Evolutionary conservation across 2,888 invertebrate genomes (phyloP), one percentile per base, ranked within the genome.

Genomic region (Nezara viridula): DNA sequence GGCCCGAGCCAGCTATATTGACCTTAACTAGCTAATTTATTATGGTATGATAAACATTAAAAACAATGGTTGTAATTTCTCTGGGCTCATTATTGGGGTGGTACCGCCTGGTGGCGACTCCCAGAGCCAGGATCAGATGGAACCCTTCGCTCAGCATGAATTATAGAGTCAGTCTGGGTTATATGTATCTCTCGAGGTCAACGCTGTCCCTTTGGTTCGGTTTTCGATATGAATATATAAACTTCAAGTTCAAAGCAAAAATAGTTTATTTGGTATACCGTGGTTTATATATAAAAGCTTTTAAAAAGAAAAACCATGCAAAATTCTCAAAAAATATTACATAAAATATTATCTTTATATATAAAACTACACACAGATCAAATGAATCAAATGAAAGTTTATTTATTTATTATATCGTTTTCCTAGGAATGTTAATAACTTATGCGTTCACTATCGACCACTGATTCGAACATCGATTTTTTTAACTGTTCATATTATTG

Each of bases 71-170:
- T 50, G 49, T 49, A 4, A 55, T 60, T 60, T 60, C 0, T 16
- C 55, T 0, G 66, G 37, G 19, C 19, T 73, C 32, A 73, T 73
- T 73, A 73, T 37, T 32, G 32, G 21, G 32, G 37, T 73, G 66
- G 66, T 73, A 37, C 66, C 66, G 66, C 66, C 66, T 73, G 66
- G 66, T 73, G 66, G 32, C 66, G 66, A 73, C 66, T 21, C 66
- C 37, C 12, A 19, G 66, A 37, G 66, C 7, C 27, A 9, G 66
- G 66, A 37, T 73, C 66, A 73, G 66, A 73, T 73, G 27, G 66
- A 73, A 73, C 66, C 19, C 66, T 37, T 32, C 19, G 19, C 66
- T 73, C 6, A 7, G 37, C 37, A 19, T 73, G 66, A 73, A 73
- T 73, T 73, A 73, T 73, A 73, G 21, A 73, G 66, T 21, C 66